phyloP scores from a whole-genome alignment of 2,888 invertebrate species.

The Cheilosia soror region DNA sequence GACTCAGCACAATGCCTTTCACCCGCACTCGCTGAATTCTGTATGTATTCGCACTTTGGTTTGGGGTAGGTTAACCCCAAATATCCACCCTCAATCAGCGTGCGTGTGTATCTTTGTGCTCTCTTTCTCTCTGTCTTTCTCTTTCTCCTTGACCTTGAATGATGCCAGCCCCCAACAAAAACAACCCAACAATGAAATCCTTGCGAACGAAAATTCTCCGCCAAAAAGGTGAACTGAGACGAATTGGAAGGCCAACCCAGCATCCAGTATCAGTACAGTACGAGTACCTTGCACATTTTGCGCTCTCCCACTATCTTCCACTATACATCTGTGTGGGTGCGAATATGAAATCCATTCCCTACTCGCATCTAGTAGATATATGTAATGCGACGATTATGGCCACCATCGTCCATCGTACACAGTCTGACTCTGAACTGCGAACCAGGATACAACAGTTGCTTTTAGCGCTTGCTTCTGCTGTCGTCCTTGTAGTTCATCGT shows the following conservation, averaged over 20 bases:
- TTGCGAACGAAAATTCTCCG: conserved; percentile 30
- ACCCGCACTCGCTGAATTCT: conserved; percentile 17
- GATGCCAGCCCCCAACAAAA: conserved; percentile 18
- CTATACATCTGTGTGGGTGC: conserved; percentile 12
- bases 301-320: conserved; percentile 1
- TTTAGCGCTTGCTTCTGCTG: neutral
- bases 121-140: conserved; percentile 7
- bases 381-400: conserved; percentile 29
- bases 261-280: conserved; percentile 16
- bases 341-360: neutral
- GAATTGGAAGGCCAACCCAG: conserved; percentile 26
- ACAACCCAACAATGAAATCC: conserved; percentile 36
- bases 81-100: neutral
- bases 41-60: conserved; percentile 20
- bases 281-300: conserved; percentile 55
- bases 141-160: conserved; percentile 70
- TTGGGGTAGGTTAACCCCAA: conserved; percentile 71
- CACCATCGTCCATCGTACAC: conserved; percentile 1
- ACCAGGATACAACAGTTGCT: conserved; percentile 55
- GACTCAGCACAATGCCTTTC: conserved; percentile 9
- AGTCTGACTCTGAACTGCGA: conserved; percentile 7
- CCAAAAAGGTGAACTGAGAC: conserved; percentile 32
- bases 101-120: neutral
- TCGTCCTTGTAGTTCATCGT: conserved; percentile 67
- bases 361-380: neutral